Evolutionary conservation across 2,113 vertebrate genomes (phyloP), one percentile per base, ranked within the genome.

Genomic region (Oryzias javanicus): DNA sequence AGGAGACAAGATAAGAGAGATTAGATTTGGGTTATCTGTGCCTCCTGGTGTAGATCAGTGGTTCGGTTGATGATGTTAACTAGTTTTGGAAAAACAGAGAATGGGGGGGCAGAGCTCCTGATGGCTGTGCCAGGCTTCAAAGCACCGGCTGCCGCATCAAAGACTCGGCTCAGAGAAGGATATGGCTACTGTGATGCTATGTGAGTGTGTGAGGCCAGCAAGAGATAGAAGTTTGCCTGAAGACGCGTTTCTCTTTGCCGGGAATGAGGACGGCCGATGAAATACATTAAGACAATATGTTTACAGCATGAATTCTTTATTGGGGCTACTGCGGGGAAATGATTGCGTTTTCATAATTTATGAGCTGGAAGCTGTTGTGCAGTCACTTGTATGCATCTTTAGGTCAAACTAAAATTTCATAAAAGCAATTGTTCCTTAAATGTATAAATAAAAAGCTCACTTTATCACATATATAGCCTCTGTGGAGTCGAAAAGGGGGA

Each of bases 21-120:
- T 84, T 69, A 73, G 81, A 81, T 83, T 52, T 67, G 64, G 59
- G 73, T 87, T 80, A 80, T 85, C 82, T 76, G 63, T 53, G 52
- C 70, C 68, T 74, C 51, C 82, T 69, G 22, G 61, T 22, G 13
- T 27, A 47, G 42, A 51, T 67, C 73, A 60, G 68, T 0, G 53
- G 48, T 71, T 76, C 45, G 70, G 63, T 25, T 52, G 64, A 64
- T 13, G 47, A 79, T 60, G 61, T 55, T 24, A 60, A 52, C 46
- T 49, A 45, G 68, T 50, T 75, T 70, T 69, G 69, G 19, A 55
- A 72, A 57, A 8, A 42, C 35, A 44, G 73, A 45, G 50, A 55
- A 42, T 40, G 63, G 47, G 58, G 42, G 51, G 46, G 63, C 64
- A 58, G 44, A 12, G 51, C 15, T 35, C 61, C 66, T 75, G 74